Evolutionary conservation across 2,797 vertebrate genomes (phyloP), one percentile per base, ranked within the genome.

Genomic region (Glossophaga mutica): DNA sequence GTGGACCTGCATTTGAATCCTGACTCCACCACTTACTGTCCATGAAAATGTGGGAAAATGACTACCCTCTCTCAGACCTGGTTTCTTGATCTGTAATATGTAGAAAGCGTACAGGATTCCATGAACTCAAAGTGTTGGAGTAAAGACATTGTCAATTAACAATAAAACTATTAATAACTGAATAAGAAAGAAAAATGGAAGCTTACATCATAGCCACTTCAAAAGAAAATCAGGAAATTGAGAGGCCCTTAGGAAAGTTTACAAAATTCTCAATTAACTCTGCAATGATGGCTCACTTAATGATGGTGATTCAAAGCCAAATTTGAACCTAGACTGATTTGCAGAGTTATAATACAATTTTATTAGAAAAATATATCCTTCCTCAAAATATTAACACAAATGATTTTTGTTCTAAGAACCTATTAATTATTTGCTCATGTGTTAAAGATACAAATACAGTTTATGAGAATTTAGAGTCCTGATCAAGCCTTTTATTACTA

Each of bases 381-480:
- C 19, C 44, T 74, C 34, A 55, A 76, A 90, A 87, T 73, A 83
- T 15, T 62, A 50, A 24, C 18, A 91, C 1, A 55, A 84, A 67
- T 77, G n/a, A 73, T 83, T 90, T 90, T 48, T 88, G 34, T 90
- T 96, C 39, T 55, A 78, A 78, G n/a, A 78, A 87, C 21, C 65
- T 34, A 83, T 48, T 81, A 76, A 48, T 87, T 87, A 94, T 68
- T 59, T 85, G 34, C 78, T 6, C 50, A 21, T 26, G 21, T 92
- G 34, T 78, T 91, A 96, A 68, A 59, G 29, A 83, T 55, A 59
- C 82, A 92, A 55, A 57, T 65, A 77, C 68, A 55, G 10, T 81
- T 73, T 24, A 52, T 79, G 37, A 62, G 37, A 76, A 32, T 16
- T 96, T 81, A 39, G 37, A 95, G 5, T 73, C 39, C 39, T 15